A percentile compares a stretch with the other conserved stretches of the same genome.
phyloP scores from a whole-genome alignment of 2,113 vertebrate species.

The Cavia aperea region DNA sequence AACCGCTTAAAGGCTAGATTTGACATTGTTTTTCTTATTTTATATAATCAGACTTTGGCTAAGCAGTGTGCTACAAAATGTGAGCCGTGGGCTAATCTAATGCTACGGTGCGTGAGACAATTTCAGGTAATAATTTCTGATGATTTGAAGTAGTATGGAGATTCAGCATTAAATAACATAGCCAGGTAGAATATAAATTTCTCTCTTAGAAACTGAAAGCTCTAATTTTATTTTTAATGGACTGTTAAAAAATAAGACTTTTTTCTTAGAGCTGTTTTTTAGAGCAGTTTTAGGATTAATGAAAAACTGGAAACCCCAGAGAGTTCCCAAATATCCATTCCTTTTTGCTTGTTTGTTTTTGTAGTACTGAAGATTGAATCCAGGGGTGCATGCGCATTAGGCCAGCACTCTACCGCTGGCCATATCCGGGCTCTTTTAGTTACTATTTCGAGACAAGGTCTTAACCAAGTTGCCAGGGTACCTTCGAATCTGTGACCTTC shows the following conservation, averaged over 20 bases:
- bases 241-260: background rate
- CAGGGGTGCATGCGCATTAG: background rate
- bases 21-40: background rate
- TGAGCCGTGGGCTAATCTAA: background rate
- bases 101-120: background rate
- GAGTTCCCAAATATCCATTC: background rate
- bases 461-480: background rate
- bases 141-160: background rate
- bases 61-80: background rate
- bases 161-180: background rate
- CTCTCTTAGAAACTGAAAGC: background rate
- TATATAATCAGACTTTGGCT: background rate
- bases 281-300: background rate
- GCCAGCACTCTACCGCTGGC: background rate
- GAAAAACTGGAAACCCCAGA: background rate
- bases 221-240: conserved; percentile 2
- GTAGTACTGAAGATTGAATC: background rate
- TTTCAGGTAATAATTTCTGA: conserved; percentile 11
- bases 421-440: background rate
- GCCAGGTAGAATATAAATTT: background rate
- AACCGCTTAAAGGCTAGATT: background rate
- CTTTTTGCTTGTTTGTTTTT: background rate
- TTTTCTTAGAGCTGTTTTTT: background rate
- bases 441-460: background rate
- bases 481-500: background rate